Base-by-base conservation (phyloP, 2,113 vertebrate species). In the Ochotona curzoniae region DNA sequence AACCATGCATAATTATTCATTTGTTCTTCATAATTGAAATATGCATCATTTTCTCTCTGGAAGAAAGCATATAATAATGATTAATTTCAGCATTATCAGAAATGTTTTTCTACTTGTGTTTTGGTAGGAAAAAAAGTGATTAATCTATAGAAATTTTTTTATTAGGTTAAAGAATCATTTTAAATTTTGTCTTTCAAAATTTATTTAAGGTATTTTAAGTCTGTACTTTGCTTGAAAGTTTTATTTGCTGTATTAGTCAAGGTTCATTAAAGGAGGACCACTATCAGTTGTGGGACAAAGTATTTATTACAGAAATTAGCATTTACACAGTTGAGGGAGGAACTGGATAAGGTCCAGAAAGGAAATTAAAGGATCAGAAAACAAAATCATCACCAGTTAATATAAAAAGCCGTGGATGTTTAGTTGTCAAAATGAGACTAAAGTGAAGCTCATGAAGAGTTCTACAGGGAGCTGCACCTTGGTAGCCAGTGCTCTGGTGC, bases 21-120 rank as follows among this genome's bases (percentile, higher is more conserved):
- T 96, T 78, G n/a, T 67, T 94, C 21, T 8, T 74, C 18, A 83
- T 83, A 54, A 88, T 63, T 94, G 74, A 93, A 78, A 73, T 82
- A 44, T 47, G 30, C 38, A 2, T 87, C 75, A 38, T 69, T 81
- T 93, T 57, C 2, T 32, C 67, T 38, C 82, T 89, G 12, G 35
- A 11, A 67, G 82, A 23, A 86, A 82, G 57, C 26, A 49, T 28
- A 61, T 44, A 44, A 61, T 44, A 44, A 4, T 44, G 38, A 44
- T 82, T 63, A 82, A 32, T 82, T 49, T 83, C 20, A 78, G 11
- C n/a, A 57, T n/a, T 64, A 18, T 85, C 35, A 75, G 23, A 75
- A 71, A 83, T 66, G 89, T 20, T 61, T 89, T 90, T 81, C 49
- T 71, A 11, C 69, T 89, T 76, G 44, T 76, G 11, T 21, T 94